Base-by-base conservation (phyloP, 2,888 invertebrate genomes). In the Maniola hyperantus region DNA sequence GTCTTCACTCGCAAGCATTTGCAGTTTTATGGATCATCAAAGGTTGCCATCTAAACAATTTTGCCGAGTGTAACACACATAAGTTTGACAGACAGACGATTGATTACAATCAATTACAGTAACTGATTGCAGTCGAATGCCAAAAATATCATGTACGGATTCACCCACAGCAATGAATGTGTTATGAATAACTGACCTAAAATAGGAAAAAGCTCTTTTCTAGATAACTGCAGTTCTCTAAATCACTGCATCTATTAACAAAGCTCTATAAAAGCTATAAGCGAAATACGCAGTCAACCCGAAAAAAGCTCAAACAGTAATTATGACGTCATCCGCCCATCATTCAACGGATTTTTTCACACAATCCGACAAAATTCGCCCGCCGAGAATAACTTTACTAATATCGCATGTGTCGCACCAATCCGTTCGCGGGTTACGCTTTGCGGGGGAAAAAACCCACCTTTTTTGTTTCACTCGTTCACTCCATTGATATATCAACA, bases 351-450 rank as follows among this genome's bases (percentile, higher is more conserved):
- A 51, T 65, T 71, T 71, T 71, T 68, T 66, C 60, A 61, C 64
- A 51, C 58, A 67, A 67, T 64, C 64, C 69, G 61, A 71, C 72
- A 70, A 71, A 39, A 73, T 72, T 66, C 66, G 18, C 48, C 71
- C 58, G 72, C 57, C 54, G 69, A 64, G 67, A 68, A 64, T 69
- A 72, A 73, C 71, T 69, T 70, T 67, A 72, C 69, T 71, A 69
- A 67, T 71, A 68, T 73, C 48, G 18, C 48, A 59, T 64, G 67
- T 67, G 71, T 70, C 68, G 65, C 59, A 59, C 61, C 66, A 68
- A 72, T 53, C 68, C 64, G 67, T 68, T 61, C 10, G 26, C 50
- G 26, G 50, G 50, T 51, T 26, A 51, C 18, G 13, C 26, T 51
- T 18, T 48, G 15, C 18, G 15, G 18, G 15, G 26, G 10, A 6